Conservation (phyloP, 1,140 invertebrate genomes). For the Oryzaephilus surinamensis region DNA sequence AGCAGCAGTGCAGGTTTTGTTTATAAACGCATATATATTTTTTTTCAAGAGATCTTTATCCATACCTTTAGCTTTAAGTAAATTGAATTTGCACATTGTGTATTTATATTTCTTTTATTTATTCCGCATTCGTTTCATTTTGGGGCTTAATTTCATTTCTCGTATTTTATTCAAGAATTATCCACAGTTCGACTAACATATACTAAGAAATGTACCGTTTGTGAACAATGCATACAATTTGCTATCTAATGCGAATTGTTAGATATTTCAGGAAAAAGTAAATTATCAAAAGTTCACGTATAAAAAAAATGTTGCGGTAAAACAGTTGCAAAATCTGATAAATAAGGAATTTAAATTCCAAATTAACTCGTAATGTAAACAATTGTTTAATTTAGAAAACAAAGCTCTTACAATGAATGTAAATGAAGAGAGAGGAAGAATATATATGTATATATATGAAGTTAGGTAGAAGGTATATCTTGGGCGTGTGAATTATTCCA, state of each 20-base stretch:
- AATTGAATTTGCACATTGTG: conserved; percentile 16
- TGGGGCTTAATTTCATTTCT: too few species aligned
- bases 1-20: conserved; percentile 17
- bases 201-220: too few species aligned
- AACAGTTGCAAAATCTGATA: too few species aligned
- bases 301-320: too few species aligned
- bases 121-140: too few species aligned
- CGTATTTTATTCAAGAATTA: too few species aligned
- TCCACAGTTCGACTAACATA: too few species aligned
- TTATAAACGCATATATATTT: too few species aligned
- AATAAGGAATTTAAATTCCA: conserved; percentile 36
- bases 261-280: too few species aligned
- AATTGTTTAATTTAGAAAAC: conserved; percentile 36
- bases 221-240: too few species aligned
- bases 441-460: background rate
- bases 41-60: conserved; percentile 18
- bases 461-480: conserved; percentile 25
- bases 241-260: too few species aligned
- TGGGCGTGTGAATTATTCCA: conserved; percentile 24
- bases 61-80: conserved; percentile 14
- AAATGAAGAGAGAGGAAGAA: conserved; percentile 23
- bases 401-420: conserved; percentile 30
- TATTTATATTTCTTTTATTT: conserved; percentile 5
- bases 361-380: conserved; percentile 37
- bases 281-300: too few species aligned